phyloP scores from a whole-genome alignment of 1,140 invertebrate species.

The Charaxes varanes region DNA sequence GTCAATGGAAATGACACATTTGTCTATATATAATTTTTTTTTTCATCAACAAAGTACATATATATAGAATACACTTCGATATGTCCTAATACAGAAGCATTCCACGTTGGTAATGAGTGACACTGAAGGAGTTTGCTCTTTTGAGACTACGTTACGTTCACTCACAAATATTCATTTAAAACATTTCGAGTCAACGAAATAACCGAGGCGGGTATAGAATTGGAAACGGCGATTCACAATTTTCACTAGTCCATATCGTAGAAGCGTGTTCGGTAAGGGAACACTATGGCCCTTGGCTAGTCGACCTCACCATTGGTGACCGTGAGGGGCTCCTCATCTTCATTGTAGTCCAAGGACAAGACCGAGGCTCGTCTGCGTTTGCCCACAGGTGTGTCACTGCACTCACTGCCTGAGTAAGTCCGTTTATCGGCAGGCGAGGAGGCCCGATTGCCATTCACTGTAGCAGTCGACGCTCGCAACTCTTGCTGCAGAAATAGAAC shows the following conservation, averaged over 20 bases:
- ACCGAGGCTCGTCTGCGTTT: slow-evolving; percentile 81
- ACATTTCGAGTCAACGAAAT: slow-evolving; percentile 35
- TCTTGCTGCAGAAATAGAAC: slow-evolving; percentile 96
- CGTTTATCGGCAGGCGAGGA: slow-evolving; percentile 55
- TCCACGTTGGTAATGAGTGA: slow-evolving; percentile 27
- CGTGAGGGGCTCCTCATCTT: slow-evolving; percentile 75
- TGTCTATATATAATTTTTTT: slow-evolving; percentile 34
- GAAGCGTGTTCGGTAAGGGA: slow-evolving; percentile 10
- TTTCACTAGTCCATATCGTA: slow-evolving; percentile 17
- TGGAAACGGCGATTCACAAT: slow-evolving; percentile 4
- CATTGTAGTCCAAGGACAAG: slow-evolving; percentile 82
- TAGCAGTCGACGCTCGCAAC: slow-evolving; percentile 79
- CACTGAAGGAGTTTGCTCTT: slow-evolving; percentile 1
- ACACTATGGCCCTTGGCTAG: slow-evolving; percentile 31
- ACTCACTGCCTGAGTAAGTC: slow-evolving; percentile 70
- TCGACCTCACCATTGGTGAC: slow-evolving; percentile 66
- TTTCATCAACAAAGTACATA: slow-evolving; percentile 63
- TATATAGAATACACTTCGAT: slow-evolving; percentile 43
- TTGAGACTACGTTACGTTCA: slow-evolving; percentile 28
- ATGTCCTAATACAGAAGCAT: slow-evolving; percentile 42
- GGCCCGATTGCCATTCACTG: slow-evolving; percentile 40
- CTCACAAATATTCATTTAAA: slow-evolving; percentile 33
- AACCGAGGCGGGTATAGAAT: neutral
- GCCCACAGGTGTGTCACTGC: slow-evolving; percentile 48
- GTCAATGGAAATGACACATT: slow-evolving; percentile 52